These are phyloP conservation scores for Parazoanthus darwini DNA, from an alignment of 92 coral and sea anemone genomes.

Conservation along the genomic window DNA sequence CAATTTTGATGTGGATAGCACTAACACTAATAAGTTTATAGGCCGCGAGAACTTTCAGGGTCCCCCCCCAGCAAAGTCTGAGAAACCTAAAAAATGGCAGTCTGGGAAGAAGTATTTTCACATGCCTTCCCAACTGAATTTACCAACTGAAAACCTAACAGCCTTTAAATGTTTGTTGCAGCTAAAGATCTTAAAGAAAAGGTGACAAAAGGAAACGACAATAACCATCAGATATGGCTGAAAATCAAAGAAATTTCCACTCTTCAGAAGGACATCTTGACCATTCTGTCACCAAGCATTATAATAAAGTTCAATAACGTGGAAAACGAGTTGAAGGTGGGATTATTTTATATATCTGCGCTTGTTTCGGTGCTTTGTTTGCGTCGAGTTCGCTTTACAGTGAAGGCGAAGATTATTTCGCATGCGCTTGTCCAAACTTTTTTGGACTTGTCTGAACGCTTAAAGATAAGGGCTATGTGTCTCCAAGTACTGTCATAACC, in stretches of 20 bases:
- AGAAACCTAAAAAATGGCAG: no score
- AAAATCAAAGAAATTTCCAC: conserved; percentile 11
- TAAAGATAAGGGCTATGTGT: no score
- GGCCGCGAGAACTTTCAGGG: no score
- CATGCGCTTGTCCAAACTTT: not conserved
- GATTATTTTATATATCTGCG: not conserved
- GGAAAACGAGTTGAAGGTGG: conserved; percentile 4
- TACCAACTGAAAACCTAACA: not conserved
- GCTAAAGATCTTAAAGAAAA: conserved; percentile 39
- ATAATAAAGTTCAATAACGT: conserved; percentile 30
- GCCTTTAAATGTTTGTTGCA: not conserved
- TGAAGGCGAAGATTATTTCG: no score
- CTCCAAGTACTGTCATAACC: no score
- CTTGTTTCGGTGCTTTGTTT: not conserved
- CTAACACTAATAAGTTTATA: no score
- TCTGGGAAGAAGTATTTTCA: no score
- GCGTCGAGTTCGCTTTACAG: not conserved
- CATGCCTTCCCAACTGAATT: no score
- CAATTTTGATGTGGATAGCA: no score
- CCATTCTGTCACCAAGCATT: conserved; percentile 28
- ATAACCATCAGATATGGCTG: conserved; percentile 20
- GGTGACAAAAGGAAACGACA: conserved; percentile 23
- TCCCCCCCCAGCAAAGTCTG: no score
- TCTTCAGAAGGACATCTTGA: conserved; percentile 18
- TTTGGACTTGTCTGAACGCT: no score